Base-by-base conservation (phyloP, 2,113 vertebrate genomes). In the Austrofundulus limnaeus region DNA sequence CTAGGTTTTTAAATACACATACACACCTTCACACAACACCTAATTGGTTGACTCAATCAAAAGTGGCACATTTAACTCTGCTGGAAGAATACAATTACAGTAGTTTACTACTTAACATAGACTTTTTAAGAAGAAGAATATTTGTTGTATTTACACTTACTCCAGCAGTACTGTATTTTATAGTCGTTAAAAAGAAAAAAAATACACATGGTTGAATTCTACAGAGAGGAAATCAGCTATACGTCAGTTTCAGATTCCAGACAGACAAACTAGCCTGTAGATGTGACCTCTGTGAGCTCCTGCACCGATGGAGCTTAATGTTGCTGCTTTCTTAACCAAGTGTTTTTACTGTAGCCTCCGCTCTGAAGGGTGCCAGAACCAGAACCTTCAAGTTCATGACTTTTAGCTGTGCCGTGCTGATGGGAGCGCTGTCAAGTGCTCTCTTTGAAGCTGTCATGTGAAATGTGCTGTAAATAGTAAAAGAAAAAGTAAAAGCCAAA, bases 361-460 rank as follows among this genome's bases (percentile, higher is more conserved):
- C 48, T 71, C 28, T 39, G 2, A 67, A 60, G 45, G 19, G 16
- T 39, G 23, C 21, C 15, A 10, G 12, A 21, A 28, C 21, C 15
- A 10, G 12, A 21, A 28, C 23, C 24, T 37, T 19, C 7, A 47
- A 10, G 8, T 21, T 49, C 23, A 4, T 21, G 57, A 55, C 47
- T 73, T 71, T 25, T 11, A 61, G 24, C n/a, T 51, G 21, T 50
- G 24, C 7, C 48, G 55, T 70, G 62, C n/a, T 60, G 23, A 76
- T 38, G 50, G 31, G 46, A 28, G 15, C 15, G 47, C 39, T 68
- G 62, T 64, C 31, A 68, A 52, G 7, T 54, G 52, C 39, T 70
- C 17, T 3, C 60, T 56, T 70, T 63, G 47, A 62, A 66, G 64
- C 14, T 2, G 20, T 52, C 16, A 34, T 69, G 61, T 4, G 25